phyloP scores from a whole-genome alignment of 2,113 vertebrate genomes.

The Donacobius atricapilla region DNA sequence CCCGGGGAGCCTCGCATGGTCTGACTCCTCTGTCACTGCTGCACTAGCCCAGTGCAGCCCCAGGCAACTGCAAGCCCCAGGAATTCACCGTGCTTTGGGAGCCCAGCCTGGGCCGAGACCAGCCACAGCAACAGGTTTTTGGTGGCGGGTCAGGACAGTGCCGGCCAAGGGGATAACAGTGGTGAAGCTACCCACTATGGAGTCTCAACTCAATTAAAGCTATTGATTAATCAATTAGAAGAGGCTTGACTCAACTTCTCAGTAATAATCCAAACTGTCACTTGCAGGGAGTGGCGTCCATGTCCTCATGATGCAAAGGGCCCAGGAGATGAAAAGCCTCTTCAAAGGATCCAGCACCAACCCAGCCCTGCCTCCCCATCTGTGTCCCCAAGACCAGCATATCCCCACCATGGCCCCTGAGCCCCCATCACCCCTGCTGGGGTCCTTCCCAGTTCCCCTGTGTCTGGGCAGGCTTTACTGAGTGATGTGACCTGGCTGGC shows the following conservation, averaged over 20 bases:
- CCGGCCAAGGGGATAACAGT: background rate
- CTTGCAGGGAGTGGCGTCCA: rapidly evolving
- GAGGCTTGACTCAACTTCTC: constrained; percentile 28
- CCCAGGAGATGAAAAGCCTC: background rate
- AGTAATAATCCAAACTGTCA: constrained; percentile 1
- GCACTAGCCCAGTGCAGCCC: background rate
- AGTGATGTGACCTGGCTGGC: rapidly evolving
- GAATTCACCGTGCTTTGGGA: background rate
- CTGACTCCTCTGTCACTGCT: rapidly evolving
- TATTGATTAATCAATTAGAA: constrained; percentile 71
- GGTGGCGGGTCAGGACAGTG: background rate
- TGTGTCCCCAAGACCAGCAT: background rate
- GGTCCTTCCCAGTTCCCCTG: rapidly evolving
- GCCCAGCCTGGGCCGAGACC: background rate
- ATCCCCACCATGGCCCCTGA: rapidly evolving
- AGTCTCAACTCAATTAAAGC: constrained; percentile 61
- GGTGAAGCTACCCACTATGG: background rate
- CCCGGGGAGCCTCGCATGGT: rapidly evolving
- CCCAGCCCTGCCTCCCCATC: rapidly evolving
- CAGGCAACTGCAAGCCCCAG: background rate
- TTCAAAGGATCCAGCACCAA: background rate
- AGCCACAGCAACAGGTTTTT: background rate
- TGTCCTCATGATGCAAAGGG: background rate
- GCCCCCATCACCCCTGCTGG: rapidly evolving
- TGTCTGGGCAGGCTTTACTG: background rate